A percentile compares a stretch with the other conserved stretches of the same genome.
phyloP scores from a whole-genome alignment of 2,113 vertebrate species.

The Podarcis cretensis region DNA sequence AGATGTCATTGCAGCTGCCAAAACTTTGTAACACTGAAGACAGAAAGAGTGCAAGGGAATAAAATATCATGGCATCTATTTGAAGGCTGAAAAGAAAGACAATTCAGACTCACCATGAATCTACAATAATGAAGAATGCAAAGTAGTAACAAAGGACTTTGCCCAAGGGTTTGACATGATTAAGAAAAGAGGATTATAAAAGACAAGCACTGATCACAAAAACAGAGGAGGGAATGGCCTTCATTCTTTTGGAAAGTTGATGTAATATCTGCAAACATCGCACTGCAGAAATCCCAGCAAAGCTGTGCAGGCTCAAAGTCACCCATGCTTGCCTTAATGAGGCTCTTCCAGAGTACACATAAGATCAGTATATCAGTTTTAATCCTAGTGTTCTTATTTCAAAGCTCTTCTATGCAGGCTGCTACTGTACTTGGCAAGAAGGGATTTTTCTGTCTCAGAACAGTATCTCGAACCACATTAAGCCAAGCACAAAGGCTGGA shows the following conservation, averaged over 20 bases:
- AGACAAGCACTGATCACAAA: not conserved
- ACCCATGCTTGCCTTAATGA: constrained; percentile 14
- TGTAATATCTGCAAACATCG: not conserved
- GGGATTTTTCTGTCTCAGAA: not conserved
- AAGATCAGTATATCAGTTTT: constrained; percentile 32
- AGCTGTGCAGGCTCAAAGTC: constrained; percentile 3
- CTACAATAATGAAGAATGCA: constrained; percentile 34
- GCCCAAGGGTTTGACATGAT: not conserved
- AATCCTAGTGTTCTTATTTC: constrained; percentile 18
- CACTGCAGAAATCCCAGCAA: constrained; percentile 6
- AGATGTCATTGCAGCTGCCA: constrained; percentile 85
- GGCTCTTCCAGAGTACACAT: constrained; percentile 3
- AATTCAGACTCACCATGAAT: constrained; percentile 29
- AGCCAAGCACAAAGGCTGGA: constrained; percentile 5
- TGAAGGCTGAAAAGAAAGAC: not conserved
- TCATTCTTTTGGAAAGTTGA: not conserved
- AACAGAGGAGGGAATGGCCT: not conserved
- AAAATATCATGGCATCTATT: constrained; percentile 31
- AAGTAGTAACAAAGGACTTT: not conserved
- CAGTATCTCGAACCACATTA: not conserved
- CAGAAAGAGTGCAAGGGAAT: constrained; percentile 18
- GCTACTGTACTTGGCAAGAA: constrained; percentile 10
- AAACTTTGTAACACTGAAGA: constrained; percentile 88
- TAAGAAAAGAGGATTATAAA: constrained; percentile 5
- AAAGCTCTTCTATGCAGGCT: constrained; percentile 3